Base-by-base conservation (phyloP, 2,797 vertebrate genomes). In the Bradypus variegatus region DNA sequence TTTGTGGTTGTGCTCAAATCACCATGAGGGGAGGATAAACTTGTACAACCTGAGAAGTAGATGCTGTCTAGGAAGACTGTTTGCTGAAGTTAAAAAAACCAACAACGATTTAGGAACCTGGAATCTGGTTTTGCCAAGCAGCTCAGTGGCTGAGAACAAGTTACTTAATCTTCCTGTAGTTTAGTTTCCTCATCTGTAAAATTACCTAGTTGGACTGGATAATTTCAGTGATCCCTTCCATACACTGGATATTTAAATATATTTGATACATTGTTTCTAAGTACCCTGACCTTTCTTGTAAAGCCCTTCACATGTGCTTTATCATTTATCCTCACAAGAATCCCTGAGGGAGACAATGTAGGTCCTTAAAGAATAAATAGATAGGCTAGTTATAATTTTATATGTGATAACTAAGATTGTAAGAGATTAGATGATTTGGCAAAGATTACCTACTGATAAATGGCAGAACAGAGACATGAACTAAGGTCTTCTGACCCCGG, bases 31-130 rank as follows among this genome's bases (percentile, higher is more conserved):
- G 38, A 91, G 16, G 76, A 70, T 15, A n/a, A 83, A 31, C 10
- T n/a, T 90, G 73, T 92, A 41, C 15, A 72, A 90, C 18, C 6
- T 15, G 58, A 87, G 73, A 80, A 21, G 25, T 2, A 8, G 13
- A 62, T n/a, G 80, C 91, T 88, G n/a, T 91, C 87, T 89, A 92
- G 87, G 73, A 93, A 95, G 77, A 88, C 58, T 41, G 21, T 65
- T 91, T 60, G 50, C 75, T 87, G 64, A 85, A 38, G 55, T 78
- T 72, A 67, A 89, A 90, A 92, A 94, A 64, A 58, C 6, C 6
- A 58, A 58, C 58, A 58, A 58, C 19, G 21, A 58, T 58, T 58
- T 73, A 82, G 41, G 67, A 91, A 67, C 90, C 38, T 87, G 81
- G 53, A 93, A 94, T 75, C 50, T 21, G 72, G 36, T n/a, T 93